Conservation (phyloP, 2,113 vertebrate genomes). For the Petrocephalus microphthalmus region DNA sequence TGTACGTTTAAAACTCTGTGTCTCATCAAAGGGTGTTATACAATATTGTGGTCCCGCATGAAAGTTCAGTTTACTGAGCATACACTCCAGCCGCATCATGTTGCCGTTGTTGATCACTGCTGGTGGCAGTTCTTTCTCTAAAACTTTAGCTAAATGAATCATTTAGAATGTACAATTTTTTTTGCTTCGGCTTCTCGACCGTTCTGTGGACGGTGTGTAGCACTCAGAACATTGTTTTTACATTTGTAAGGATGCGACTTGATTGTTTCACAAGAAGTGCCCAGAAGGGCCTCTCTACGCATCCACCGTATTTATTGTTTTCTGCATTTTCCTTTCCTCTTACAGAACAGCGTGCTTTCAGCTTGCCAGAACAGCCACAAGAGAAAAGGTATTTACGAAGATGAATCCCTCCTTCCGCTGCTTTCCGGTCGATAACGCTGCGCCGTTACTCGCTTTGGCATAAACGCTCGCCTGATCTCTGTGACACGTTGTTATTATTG, state of each 20-base stretch:
- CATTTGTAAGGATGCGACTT: not conserved
- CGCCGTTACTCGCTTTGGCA: no score
- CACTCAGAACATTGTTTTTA: not conserved
- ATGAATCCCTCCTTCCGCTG: not conserved
- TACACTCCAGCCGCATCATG: not conserved
- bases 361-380: constrained; percentile 61
- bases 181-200: not conserved
- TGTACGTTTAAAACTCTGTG: constrained; percentile 5
- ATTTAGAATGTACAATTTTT: not conserved
- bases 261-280: not conserved
- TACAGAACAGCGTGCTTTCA: constrained; percentile 70
- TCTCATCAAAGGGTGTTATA: not conserved
- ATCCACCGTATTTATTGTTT: not conserved
- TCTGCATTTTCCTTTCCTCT: constrained; percentile 35
- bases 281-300: not conserved
- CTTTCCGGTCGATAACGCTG: no score
- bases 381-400: constrained; percentile 75
- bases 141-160: not conserved
- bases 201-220: not conserved
- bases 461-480: not conserved
- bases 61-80: not conserved
- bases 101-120: not conserved
- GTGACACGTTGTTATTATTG: not conserved
- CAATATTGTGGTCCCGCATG: not conserved
- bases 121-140: not conserved